Base-by-base conservation (phyloP, 2,113 vertebrate genomes). In the Limanda limanda region DNA sequence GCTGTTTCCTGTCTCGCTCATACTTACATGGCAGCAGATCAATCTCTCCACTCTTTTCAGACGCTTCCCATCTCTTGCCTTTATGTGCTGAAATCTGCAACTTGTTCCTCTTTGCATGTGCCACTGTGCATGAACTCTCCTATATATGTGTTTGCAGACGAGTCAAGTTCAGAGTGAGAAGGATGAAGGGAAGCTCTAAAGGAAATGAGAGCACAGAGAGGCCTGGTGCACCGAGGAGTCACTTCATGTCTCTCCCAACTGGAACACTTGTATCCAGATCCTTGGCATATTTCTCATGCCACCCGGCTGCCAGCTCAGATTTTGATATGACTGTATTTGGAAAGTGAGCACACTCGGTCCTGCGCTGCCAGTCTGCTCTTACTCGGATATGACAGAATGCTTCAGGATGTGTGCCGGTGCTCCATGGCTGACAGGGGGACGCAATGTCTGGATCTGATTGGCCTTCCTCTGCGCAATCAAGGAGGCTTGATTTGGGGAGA, bases 381-480 rank as follows among this genome's bases (percentile, higher is more conserved):
- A 75, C 42, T 66, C 76, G 76, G 79, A 89, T 62, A 65, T 84
- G 78, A 74, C 54, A n/a, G 59, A 67, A 65, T 35, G 79, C 35
- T 71, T 74, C 81, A 78, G 84, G 75, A 82, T 78, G 83, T 57
- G 21, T 4, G 48, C 65, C 54, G 21, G 15, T 55, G 74, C 47
- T 59, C 4, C 18, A 6, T 18, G 72, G 72, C 59, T 74, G 76
- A 79, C 74, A 65, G 54, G 21, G 79, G 47, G 56, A n/a, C 2
- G 64, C 75, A 80, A 78, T 87, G 88, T 92, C 74, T 89, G 69
- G 47, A 51, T 82, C 68, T 87, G 88, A 90, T 90, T 31, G 31
- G 31, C 31, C 31, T 31, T 91, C 89, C 82, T 85, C 76, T 56
- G 68, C 48, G 75, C 78, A 91, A 93, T 91, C 89, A 92, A 57